Base-by-base conservation (phyloP, 1,140 invertebrate genomes). In the Pogonomyrmex barbatus region DNA sequence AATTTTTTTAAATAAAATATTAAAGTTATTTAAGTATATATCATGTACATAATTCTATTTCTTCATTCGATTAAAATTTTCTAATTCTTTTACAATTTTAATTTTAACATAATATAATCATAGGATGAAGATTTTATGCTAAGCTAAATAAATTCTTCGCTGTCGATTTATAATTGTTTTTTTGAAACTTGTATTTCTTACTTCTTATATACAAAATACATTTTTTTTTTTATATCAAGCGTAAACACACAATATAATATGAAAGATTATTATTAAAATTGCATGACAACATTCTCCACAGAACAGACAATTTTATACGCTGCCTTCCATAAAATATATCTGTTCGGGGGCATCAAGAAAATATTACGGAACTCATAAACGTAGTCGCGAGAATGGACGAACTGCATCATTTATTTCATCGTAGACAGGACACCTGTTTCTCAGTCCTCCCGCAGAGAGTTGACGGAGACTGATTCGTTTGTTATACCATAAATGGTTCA, bases 371-470 rank as follows among this genome's bases (percentile, higher is more conserved):
- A 78, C 73, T 65, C 58, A 47, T 78, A 78, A 65, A 30, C 76
- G 24, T 78, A 36, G 24, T 85, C 47, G 24, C 60, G 58, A 56
- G 50, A 17, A 78, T 78, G 82, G 39, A 78, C 82, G 73, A 78
- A 67, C 71, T 78, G 75, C 82, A 85, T 85, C 82, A 78, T 85
- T 89, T 89, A 86, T 88, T 86, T 79, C 60, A 42, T 90, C 81
- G 89, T 77, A 89, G 91, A 92, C 89, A 78, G 90, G 90, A 91
- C 87, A 84, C 65, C 85, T 81, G 65, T 75, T 82, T 77, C 77
- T 84, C 56, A 45, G 58, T 62, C 60, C 63, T 70, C 60, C 56
- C 30, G n/a, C 36, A 24, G 58, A 42, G 30, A 6, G 60, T 68
- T 78, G 77, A 85, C 52, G 75, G 54, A 75, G 71, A 85, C 82